Evolutionary conservation across 2,888 invertebrate species (phyloP).

Genomic region (Andrena praecox): DNA sequence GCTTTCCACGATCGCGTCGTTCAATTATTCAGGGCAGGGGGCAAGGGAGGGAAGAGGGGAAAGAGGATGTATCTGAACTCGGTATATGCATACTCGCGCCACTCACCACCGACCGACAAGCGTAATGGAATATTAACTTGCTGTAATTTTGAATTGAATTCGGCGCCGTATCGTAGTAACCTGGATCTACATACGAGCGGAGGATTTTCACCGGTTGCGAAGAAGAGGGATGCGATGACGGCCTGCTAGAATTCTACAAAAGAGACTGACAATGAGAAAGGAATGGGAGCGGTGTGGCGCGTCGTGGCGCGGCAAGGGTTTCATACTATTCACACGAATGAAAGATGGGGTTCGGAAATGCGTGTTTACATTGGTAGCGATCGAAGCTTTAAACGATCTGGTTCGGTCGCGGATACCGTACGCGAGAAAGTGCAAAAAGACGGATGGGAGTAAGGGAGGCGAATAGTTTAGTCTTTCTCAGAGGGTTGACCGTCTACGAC

Average conservation of each 20-base stretch:
- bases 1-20: conserved; percentile 73
- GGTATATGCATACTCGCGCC: conserved; percentile 14
- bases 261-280: no score
- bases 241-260: no score
- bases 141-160: conserved; percentile 68
- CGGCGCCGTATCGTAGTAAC: conserved; percentile 37
- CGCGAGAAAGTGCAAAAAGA: not conserved
- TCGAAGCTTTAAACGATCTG: not conserved
- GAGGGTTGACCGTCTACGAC: conserved; percentile 35
- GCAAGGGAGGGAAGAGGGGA: conserved; percentile 29
- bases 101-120: conserved; percentile 53
- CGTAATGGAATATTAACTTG: conserved; percentile 74
- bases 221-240: not conserved
- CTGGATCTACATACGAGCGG: conserved; percentile 39
- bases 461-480: conserved; percentile 52
- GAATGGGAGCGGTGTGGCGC: no score
- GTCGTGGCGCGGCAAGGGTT: no score
- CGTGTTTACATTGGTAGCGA: not conserved
- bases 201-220: conserved; percentile 10
- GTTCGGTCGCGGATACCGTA: not conserved
- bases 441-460: not conserved
- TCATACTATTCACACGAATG: no score
- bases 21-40: conserved; percentile 72
- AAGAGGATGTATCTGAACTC: not conserved
- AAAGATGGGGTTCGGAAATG: no score